A percentile compares a stretch with the other conserved stretches of the same genome.
These are phyloP conservation scores for Rhinella marina DNA, from an alignment of 2,797 vertebrate genomes.

Conservation along the genomic window DNA sequence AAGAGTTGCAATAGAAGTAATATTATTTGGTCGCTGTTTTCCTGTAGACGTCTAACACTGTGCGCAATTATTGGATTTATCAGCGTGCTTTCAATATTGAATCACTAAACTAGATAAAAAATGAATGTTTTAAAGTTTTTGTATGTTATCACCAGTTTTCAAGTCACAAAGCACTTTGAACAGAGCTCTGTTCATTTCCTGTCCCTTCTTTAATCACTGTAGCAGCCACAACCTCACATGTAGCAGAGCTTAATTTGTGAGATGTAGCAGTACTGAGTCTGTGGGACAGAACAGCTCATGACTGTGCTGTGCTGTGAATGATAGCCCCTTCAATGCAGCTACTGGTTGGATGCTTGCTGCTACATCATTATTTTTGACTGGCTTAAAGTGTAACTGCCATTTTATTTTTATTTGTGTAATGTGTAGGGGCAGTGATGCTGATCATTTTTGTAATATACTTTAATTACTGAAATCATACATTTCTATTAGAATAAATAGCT, in stretches of 20 bases:
- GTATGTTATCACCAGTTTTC: no score
- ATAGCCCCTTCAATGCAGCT: neutral
- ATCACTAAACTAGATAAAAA: neutral
- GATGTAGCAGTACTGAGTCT: neutral
- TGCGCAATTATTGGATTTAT: neutral
- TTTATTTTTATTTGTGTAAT: no score
- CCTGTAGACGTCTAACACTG: neutral
- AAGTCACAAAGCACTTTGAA: neutral
- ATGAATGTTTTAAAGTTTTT: no score
- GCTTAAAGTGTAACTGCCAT: no score
- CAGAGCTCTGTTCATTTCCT: neutral
- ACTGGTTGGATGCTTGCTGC: neutral
- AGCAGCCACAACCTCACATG: neutral
- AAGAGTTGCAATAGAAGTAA: neutral
- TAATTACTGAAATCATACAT: no score
- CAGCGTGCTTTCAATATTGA: neutral
- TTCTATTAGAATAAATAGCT: no score
- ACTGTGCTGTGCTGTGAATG: neutral
- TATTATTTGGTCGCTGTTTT: neutral
- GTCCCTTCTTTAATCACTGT: neutral
- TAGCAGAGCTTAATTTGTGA: neutral
- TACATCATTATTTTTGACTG: neutral
- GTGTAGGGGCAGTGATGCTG: no score
- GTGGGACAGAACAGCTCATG: neutral
- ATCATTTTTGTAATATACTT: no score